Evolutionary conservation across 2,888 invertebrate species (phyloP).

Genomic region (Pardosa pseudoannulata): DNA sequence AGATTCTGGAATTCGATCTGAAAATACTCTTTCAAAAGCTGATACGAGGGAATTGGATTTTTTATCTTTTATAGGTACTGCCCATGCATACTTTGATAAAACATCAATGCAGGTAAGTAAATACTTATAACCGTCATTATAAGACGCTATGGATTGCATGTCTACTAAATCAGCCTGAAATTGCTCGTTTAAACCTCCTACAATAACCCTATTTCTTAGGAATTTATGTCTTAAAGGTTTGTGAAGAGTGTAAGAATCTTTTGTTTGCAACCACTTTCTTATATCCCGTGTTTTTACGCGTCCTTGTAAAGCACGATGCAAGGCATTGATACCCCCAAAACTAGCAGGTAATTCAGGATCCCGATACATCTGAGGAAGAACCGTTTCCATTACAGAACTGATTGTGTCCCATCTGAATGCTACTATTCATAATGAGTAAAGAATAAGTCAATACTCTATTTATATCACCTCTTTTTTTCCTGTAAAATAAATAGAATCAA

Average conservation of each 20-base stretch:
- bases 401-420: too few species aligned
- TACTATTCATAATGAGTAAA: too few species aligned
- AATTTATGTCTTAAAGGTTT: slow-evolving; percentile 62
- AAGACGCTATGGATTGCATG: slow-evolving; percentile 37
- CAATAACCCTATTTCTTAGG: slow-evolving; percentile 66
- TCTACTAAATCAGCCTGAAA: slow-evolving; percentile 75
- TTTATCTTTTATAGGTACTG: not conserved
- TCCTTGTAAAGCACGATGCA: slow-evolving; percentile 26
- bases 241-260: slow-evolving; percentile 64
- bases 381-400: too few species aligned
- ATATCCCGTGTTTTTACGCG: slow-evolving; percentile 22
- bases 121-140: slow-evolving; percentile 74
- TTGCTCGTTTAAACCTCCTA: slow-evolving; percentile 74
- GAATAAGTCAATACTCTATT: not conserved
- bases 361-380: too few species aligned
- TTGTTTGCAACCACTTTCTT: slow-evolving; percentile 41
- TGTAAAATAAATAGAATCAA: not conserved
- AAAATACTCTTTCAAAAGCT: not conserved
- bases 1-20: not conserved
- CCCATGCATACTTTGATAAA: not conserved
- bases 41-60: not conserved
- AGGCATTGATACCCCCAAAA: slow-evolving; percentile 31
- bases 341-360: not conserved
- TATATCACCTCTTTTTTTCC: not conserved
- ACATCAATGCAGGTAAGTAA: slow-evolving; percentile 41